phyloP scores from a whole-genome alignment of 2,797 vertebrate genomes.

The Acanthopagrus latus region DNA sequence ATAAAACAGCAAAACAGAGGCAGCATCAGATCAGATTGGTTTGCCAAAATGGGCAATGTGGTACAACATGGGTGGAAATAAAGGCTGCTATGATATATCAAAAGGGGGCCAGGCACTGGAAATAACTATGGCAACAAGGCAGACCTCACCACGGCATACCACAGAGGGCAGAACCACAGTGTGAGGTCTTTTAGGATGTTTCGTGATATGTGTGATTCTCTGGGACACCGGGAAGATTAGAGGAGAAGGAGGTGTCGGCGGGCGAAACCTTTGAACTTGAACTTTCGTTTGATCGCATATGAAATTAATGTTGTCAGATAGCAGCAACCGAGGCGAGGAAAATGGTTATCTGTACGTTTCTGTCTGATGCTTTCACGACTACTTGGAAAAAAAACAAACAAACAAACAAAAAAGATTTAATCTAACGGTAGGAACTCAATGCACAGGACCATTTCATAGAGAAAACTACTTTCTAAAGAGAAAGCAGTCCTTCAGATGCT shows the following conservation, averaged over 20 bases:
- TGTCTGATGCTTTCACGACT: neutral
- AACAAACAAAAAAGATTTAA: no score
- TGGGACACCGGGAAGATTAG: neutral
- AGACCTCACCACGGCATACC: slow-evolving; percentile 45
- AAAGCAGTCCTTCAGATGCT: neutral
- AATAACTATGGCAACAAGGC: slow-evolving; percentile 67
- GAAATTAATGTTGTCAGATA: no score
- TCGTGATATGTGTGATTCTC: slow-evolving; percentile 38
- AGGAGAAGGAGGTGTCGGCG: neutral
- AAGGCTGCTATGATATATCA: slow-evolving; percentile 59
- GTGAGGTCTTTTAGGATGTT: slow-evolving; percentile 45
- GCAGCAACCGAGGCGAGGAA: neutral
- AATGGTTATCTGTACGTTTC: neutral
- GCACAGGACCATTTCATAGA: neutral
- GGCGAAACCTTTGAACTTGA: slow-evolving; percentile 11
- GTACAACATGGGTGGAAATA: slow-evolving; percentile 20
- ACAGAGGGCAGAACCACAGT: slow-evolving; percentile 44
- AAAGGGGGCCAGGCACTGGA: slow-evolving; percentile 39
- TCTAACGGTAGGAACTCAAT: neutral
- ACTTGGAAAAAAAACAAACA: no score
- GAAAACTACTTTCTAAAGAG: neutral
- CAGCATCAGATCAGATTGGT: slow-evolving; percentile 16
- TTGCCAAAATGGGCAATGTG: slow-evolving; percentile 7
- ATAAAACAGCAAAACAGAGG: slow-evolving; percentile 8
- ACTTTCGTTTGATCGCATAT: slow-evolving; percentile 4